Evolutionary conservation across 2,888 invertebrate species (phyloP), one percentile per base, ranked within the genome.

Genomic region (Agonopterix alstromeriana): DNA sequence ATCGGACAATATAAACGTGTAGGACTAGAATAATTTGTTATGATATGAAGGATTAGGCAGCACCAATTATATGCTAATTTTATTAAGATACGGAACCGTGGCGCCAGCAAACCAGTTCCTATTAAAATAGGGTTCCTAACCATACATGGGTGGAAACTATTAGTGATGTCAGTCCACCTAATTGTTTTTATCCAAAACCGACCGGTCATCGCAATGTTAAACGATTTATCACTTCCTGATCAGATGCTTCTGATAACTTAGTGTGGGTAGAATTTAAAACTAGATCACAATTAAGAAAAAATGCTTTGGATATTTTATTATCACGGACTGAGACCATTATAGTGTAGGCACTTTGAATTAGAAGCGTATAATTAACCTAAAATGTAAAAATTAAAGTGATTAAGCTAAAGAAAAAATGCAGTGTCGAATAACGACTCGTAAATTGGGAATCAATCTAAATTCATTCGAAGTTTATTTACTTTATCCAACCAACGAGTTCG

Each of bases 1-100:
- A 27, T 27, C 27, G 27, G 5, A 27, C 27, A 27, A 3, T 7
- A 17, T 17, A 17, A 42, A 46, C 49, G 54, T 61, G 60, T 62
- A 57, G 58, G 57, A 53, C 52, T 59, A 57, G 41, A 50, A 61
- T 60, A 57, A 60, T 56, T n/a, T 49, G 41, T 48, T 49, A 48
- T 47, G 42, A 46, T 47, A 47, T 11, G 49, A 53, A 42, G 45
- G 48, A 43, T 38, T 42, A 49, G 40, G 52, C 51, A 50, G 42
- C 56, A 51, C 55, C 67, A 59, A 76, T 73, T 75, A 72, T 71
- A 77, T 76, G 77, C 63, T 63, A 78, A 78, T 77, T 61, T 63
- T 58, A 65, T 67, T 67, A 61, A 66, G 66, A 75, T 70, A 59
- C 72, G 70, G 70, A 70, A 74, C 67, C 50, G 46, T 56, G 67